Conservation (phyloP, 2,888 invertebrate genomes). For the Busseola fusca region DNA sequence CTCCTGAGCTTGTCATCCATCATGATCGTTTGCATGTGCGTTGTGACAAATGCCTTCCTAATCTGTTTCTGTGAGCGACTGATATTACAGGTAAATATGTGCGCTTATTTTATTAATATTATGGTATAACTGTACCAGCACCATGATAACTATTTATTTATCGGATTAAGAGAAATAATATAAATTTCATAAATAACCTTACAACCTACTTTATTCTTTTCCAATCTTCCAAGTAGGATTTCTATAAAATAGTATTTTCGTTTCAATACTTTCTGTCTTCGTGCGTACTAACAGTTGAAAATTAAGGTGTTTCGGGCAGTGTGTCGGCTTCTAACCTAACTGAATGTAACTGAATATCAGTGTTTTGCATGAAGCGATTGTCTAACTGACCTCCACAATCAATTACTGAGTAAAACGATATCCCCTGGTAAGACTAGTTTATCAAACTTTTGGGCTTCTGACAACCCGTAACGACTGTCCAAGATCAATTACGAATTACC, state of each 20-base stretch:
- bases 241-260: background rate
- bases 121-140: background rate
- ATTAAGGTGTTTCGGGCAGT: no score
- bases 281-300: background rate
- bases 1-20: conserved; percentile 69
- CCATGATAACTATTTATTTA: background rate
- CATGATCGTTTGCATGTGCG: conserved; percentile 78
- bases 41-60: conserved; percentile 80
- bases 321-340: background rate
- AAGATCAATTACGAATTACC: background rate
- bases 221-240: background rate
- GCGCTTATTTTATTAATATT: conserved; percentile 47
- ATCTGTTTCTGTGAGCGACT: conserved; percentile 68
- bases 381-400: background rate
- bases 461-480: background rate
- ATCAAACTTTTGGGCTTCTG: background rate
- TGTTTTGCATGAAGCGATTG: background rate
- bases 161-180: background rate
- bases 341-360: background rate
- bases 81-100: conserved; percentile 61
- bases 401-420: background rate
- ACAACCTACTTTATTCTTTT: background rate
- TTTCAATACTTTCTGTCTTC: background rate
- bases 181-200: background rate
- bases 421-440: background rate